Base-by-base conservation (phyloP, 2,113 vertebrate genomes). In the Xenopus borealis region DNA sequence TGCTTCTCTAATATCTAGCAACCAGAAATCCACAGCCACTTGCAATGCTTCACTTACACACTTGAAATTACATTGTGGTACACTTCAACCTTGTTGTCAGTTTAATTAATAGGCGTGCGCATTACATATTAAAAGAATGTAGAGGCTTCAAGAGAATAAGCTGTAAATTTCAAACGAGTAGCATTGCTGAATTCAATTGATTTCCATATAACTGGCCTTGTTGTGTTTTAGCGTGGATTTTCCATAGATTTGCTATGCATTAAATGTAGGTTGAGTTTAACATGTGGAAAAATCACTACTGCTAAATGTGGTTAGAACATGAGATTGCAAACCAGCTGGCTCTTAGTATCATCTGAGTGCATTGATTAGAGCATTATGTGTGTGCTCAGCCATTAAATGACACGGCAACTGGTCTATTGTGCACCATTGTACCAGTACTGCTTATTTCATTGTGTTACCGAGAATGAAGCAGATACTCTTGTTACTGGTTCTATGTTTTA, bases 21-120 rank as follows among this genome's bases (percentile, higher is more conserved):
- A 50, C 47, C 14, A 50, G 47, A 40, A 30, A 58, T 61, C 4
- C 44, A 19, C 55, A 71, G 14, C 44, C 69, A 33, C 69, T 71
- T 52, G 23, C 14, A 45, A 27, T 19, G 11, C 45, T 62, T 71
- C 23, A 62, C 57, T 71, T 71, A 46, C 45, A 6, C 45, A 50
- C 45, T 50, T 50, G n/a, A 58, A 62, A 50, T 27, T 23, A 44
- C 69, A 30, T 71, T 58, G 59, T 46, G 61, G 58, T 45, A 44
- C 30, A 40, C 62, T 64, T 71, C 27, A 27, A 47, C 8, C 53
- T 47, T 63, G 19, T 59, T 72, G 47, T 18, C 47, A 27, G 52
- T 65, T 72, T 64, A 72, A 64, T 72, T 72, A 72, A 61, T 44
- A 64, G 11, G 17, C 12, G 16, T 72, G 61, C 17, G 16, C 53